These are phyloP conservation scores for Cephus spinipes DNA, from an alignment of 2,888 invertebrate genomes.

Conservation along the genomic window DNA sequence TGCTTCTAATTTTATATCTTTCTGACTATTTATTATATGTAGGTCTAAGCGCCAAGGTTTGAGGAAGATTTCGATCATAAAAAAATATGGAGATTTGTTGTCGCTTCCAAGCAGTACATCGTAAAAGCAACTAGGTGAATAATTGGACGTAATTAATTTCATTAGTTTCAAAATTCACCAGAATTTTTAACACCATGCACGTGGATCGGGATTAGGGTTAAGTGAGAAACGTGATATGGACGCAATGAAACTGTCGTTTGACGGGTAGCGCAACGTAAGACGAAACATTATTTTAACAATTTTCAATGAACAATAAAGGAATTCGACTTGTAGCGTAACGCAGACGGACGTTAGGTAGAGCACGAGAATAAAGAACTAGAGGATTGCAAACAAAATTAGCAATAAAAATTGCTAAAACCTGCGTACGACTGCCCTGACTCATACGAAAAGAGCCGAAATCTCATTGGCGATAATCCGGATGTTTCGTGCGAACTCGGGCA, in stretches of 20 bases:
- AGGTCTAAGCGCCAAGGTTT: conserved; percentile 8
- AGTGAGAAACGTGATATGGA: background rate
- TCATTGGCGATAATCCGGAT: background rate
- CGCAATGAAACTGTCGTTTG: background rate
- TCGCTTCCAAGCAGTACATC: background rate
- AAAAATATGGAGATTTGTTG: background rate
- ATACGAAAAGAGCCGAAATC: background rate
- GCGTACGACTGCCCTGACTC: background rate
- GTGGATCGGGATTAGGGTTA: background rate
- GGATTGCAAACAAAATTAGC: background rate
- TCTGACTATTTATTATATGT: background rate
- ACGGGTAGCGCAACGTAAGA: background rate
- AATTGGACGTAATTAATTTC: no score
- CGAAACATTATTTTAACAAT: background rate
- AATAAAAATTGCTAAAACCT: background rate
- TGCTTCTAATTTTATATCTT: background rate
- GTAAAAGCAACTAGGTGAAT: no score
- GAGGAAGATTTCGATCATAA: background rate
- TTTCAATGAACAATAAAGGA: background rate
- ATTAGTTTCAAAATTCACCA: no score
- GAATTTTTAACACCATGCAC: no score
- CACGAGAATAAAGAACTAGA: no score
- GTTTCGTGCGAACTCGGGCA: background rate
- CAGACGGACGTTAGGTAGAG: no score
- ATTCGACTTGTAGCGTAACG: background rate